These are phyloP conservation scores for Carettochelys insculpta DNA, from an alignment of 2,113 vertebrate genomes.

Conservation along the genomic window DNA sequence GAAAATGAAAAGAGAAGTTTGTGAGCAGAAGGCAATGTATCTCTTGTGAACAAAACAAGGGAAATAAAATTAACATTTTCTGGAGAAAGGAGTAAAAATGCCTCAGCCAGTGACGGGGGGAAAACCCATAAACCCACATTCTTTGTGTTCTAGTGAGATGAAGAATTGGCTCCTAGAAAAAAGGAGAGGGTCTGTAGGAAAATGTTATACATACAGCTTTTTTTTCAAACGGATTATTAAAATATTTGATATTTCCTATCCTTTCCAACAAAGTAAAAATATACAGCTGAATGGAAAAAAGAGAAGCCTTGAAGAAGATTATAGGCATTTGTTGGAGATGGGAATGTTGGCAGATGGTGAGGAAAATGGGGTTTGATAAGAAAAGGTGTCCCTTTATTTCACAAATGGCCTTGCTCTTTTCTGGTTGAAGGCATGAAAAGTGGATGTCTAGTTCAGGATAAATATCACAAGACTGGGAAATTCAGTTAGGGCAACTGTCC, in stretches of 20 bases:
- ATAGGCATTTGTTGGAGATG: rapidly evolving
- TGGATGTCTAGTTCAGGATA: background rate
- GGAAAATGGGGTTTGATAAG: background rate
- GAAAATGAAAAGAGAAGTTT: background rate
- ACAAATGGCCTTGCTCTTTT: background rate
- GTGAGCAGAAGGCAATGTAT: background rate
- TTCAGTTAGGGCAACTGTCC: background rate
- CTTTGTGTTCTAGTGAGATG: background rate
- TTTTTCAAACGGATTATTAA: background rate
- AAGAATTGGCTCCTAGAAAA: background rate
- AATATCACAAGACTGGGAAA: background rate
- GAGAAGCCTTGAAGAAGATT: rapidly evolving
- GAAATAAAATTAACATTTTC: background rate
- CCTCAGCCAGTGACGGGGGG: no score
- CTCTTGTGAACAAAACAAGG: background rate
- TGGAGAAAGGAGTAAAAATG: background rate
- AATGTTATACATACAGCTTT: background rate
- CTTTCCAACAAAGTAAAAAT: background rate
- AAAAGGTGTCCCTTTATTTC: background rate
- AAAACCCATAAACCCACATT: background rate
- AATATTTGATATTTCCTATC: background rate
- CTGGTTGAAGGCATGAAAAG: background rate
- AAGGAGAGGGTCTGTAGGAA: background rate
- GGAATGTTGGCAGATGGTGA: background rate
- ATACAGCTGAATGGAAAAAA: background rate